Evolutionary conservation across 2,888 invertebrate species (phyloP).

Genomic region (Pandemis heparana): DNA sequence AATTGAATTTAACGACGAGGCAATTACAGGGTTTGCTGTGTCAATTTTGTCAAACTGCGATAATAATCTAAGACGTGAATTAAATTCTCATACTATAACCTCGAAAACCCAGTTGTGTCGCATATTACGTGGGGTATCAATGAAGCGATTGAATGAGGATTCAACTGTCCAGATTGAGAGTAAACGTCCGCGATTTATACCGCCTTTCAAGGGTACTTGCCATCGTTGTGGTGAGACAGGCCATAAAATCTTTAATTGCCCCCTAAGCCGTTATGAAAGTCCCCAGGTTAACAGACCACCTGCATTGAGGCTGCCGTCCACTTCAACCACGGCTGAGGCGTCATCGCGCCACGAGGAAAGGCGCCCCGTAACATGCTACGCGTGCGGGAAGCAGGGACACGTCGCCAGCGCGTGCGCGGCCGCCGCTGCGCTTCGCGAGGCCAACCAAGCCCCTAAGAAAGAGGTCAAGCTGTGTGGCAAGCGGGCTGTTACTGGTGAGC

Average conservation of each 20-base stretch:
- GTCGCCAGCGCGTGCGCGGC: background rate
- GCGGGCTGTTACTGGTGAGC: background rate
- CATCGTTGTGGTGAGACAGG: background rate
- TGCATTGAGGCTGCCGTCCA: background rate
- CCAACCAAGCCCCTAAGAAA: background rate
- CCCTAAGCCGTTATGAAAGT: background rate
- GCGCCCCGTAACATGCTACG: background rate
- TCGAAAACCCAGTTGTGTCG: no score
- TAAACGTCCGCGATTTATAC: background rate
- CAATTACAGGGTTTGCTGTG: no score
- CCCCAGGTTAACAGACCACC: background rate
- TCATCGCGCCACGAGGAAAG: background rate
- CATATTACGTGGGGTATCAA: no score
- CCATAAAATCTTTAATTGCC: background rate
- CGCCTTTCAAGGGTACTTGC: background rate
- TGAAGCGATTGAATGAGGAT: background rate
- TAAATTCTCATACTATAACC: no score
- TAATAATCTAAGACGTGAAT: no score
- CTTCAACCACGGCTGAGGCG: no score
- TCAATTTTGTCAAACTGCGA: no score
- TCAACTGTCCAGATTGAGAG: background rate
- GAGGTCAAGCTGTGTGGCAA: background rate
- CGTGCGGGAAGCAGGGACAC: background rate
- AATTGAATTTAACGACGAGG: no score
- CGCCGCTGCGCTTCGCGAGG: no score